phyloP scores from a whole-genome alignment of 2,888 invertebrate genomes.

The Boloria euphrosyne region DNA sequence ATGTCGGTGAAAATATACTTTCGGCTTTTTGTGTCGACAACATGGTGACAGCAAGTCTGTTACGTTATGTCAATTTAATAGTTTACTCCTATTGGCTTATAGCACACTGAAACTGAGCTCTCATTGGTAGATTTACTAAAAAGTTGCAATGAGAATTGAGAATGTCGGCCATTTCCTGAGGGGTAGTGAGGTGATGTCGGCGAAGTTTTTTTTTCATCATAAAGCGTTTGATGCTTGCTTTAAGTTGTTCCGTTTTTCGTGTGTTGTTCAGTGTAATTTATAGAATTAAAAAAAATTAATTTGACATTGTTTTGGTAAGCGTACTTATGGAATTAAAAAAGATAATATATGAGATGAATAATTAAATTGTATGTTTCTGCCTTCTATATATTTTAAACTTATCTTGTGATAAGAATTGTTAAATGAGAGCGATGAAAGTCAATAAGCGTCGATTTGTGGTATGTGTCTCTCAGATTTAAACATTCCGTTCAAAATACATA shows the following conservation, averaged over 20 bases:
- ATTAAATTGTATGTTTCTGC: too few relatives aligned
- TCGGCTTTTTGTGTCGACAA: conserved; percentile 58
- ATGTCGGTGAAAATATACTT: conserved; percentile 53
- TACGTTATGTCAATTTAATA: conserved; percentile 45
- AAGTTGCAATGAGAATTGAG: conserved; percentile 52
- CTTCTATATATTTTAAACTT: conserved; percentile 23
- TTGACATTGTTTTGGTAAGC: conserved; percentile 74
- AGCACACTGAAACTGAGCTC: not conserved
- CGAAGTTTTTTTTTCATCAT: conserved; percentile 70
- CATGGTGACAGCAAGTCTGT: conserved; percentile 56
- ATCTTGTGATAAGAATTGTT: conserved; percentile 15
- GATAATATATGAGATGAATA: conserved; percentile 15
- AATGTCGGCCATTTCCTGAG: conserved; percentile 64
- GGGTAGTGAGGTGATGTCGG: conserved; percentile 62
- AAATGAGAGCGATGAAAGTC: conserved; percentile 42
- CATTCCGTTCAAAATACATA: conserved; percentile 4
- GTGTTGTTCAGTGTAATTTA: conserved; percentile 57
- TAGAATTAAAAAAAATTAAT: conserved; percentile 56
- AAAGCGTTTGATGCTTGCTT: conserved; percentile 65
- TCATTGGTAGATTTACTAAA: conserved; percentile 44
- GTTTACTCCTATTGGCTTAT: conserved; percentile 42
- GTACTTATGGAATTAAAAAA: conserved; percentile 43
- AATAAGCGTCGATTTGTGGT: conserved; percentile 51
- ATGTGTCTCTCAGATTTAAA: conserved; percentile 25
- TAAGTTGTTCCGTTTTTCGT: conserved; percentile 72